Evolutionary conservation across 2,797 vertebrate species (phyloP), one percentile per base, ranked within the genome.

Genomic region (Mormyrops boulengeri): DNA sequence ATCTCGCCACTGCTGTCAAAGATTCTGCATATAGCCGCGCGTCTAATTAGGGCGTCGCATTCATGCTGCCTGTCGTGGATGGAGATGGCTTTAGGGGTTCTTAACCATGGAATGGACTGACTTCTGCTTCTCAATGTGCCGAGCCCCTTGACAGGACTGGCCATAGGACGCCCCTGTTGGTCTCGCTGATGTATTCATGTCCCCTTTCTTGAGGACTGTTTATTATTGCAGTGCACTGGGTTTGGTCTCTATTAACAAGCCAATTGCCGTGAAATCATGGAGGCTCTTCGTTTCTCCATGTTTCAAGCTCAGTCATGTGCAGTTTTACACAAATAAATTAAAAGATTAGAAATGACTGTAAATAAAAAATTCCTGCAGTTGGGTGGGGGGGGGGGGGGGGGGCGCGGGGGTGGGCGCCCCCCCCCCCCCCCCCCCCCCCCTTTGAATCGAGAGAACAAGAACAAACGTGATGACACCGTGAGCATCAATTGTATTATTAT

Each of bases 181-280:
- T 93, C 94, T 94, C 73, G 90, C 34, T 89, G 90, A 92, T 92
- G 91, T 92, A 94, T 95, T 89, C 30, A 93, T 96, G 95, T 95
- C 91, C 92, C 94, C 92, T 91, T 92, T 93, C 38, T 87, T 91
- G 90, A 92, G 92, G 93, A 93, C 93, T 92, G 94, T 95, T 93
- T 94, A 94, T 95, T 93, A 91, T 92, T 52, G 44, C 17, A 14
- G 90, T 91, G 93, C 93, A 90, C 89, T 57, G 50, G 1, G 30
- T 90, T 91, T 50, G 90, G 90, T 94, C 80, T 89, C 60, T 88
- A 55, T 92, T 93, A 92, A 77, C 85, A 90, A 92, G 92, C 86
- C 89, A 94, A 90, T 93, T 91, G 94, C 93, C 93, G 89, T 73
- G 90, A 94, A 95, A 95, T 94, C 93, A 94, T 94, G 95, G 94